phyloP scores from a whole-genome alignment of 2,797 vertebrate species.

The Anabacerthia variegaticeps region DNA sequence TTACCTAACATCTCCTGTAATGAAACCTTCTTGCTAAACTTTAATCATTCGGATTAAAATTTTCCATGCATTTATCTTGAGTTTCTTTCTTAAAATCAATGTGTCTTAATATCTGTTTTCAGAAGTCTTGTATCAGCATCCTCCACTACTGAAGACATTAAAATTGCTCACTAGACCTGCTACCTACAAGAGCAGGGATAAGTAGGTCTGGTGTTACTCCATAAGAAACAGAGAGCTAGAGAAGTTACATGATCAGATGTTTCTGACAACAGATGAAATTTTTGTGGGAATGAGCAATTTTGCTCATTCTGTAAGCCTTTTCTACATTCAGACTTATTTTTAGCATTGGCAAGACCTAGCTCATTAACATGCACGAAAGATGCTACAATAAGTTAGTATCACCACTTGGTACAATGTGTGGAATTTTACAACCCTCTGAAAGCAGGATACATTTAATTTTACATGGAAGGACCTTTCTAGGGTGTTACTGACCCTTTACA shows the following conservation, averaged over 20 bases:
- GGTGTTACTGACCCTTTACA: background rate
- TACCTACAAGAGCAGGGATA: background rate
- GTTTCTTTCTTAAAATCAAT: background rate
- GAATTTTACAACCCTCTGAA: background rate
- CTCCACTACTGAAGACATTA: background rate
- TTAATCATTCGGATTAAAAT: background rate
- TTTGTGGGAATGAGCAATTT: background rate
- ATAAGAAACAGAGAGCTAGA: background rate
- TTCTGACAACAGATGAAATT: background rate
- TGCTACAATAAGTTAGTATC: background rate
- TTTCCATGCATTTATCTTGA: background rate
- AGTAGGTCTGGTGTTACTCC: background rate
- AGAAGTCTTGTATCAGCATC: background rate
- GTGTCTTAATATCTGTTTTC: background rate
- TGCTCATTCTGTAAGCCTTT: background rate
- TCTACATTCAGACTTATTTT: background rate
- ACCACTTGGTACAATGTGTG: fast-evolving
- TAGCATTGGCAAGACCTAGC: background rate
- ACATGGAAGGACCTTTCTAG: background rate
- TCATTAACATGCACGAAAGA: background rate
- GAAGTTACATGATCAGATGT: background rate
- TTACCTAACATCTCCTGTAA: background rate
- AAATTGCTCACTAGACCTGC: background rate
- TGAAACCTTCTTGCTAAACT: background rate
- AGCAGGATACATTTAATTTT: background rate